Percentiles rank a stretch among this genome's conserved stretches.
These are phyloP conservation scores for Monochamus saltuarius DNA, from an alignment of 1,140 invertebrate species.

Conservation along the genomic window DNA sequence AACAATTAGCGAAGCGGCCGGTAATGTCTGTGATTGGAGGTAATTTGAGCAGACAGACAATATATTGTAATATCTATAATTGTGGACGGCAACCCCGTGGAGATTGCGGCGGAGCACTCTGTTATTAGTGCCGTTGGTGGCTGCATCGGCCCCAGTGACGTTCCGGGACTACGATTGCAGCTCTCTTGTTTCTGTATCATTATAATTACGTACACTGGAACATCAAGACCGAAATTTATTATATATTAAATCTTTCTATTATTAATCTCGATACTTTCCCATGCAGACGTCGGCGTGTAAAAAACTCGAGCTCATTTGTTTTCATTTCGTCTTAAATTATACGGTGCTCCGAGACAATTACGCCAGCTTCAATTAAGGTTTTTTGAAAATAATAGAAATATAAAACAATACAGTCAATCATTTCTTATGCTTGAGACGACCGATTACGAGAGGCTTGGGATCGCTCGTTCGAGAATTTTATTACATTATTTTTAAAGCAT, in stretches of 20 bases:
- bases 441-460: too few species aligned
- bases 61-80: constrained; percentile 47
- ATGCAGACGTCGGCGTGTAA: not conserved
- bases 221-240: constrained; percentile 1
- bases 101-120: constrained; percentile 37
- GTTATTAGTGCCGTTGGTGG: constrained; percentile 31
- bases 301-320: not conserved
- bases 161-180: not conserved
- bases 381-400: too few species aligned
- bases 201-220: constrained; percentile 7
- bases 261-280: not conserved
- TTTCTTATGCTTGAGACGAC: too few species aligned
- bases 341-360: too few species aligned
- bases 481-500: too few species aligned
- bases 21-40: constrained; percentile 41
- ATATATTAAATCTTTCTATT: not conserved
- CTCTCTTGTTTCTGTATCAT: not conserved
- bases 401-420: too few species aligned
- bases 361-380: too few species aligned
- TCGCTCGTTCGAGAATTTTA: too few species aligned
- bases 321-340: too few species aligned
- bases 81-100: constrained; percentile 42
- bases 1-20: constrained; percentile 36
- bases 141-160: not conserved
- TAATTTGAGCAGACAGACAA: constrained; percentile 43